A percentile compares a stretch with the other conserved stretches of the same genome.
These are phyloP conservation scores for Actenoides hombroni DNA, from an alignment of 2,113 vertebrate species.

Conservation along the genomic window DNA sequence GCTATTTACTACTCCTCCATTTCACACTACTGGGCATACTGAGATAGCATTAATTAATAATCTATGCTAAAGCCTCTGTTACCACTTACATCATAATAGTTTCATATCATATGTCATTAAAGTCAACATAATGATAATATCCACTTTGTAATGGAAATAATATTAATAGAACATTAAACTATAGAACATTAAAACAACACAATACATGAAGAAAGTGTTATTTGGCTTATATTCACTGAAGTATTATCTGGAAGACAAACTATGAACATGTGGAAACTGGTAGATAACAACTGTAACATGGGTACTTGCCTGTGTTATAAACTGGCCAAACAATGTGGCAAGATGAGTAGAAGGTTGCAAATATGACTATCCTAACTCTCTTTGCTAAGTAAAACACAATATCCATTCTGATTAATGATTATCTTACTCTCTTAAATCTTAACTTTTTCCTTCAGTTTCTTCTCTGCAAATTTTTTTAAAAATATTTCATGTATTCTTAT, in stretches of 20 bases:
- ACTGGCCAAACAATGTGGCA: not conserved
- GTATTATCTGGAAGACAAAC: not conserved
- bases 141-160: not conserved
- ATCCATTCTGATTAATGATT: not conserved
- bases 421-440: not conserved
- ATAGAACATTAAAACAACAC: not conserved
- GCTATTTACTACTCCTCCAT: not conserved
- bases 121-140: not conserved
- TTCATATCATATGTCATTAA: not conserved
- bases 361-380: not conserved
- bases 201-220: not conserved
- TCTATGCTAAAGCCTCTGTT: not conserved
- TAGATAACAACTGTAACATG: not conserved
- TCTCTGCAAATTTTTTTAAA: not conserved
- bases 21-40: not conserved
- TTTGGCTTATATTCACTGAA: not conserved
- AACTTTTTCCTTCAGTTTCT: not conserved
- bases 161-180: not conserved
- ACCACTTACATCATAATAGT: not conserved
- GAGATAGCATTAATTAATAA: slow-evolving; percentile 1
- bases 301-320: not conserved
- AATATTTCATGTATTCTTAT: not conserved
- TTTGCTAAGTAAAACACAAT: not conserved
- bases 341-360: not conserved
- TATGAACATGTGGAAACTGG: not conserved